Base-by-base conservation (phyloP, 2,113 vertebrate genomes). In the Misgurnus mizolepis region DNA sequence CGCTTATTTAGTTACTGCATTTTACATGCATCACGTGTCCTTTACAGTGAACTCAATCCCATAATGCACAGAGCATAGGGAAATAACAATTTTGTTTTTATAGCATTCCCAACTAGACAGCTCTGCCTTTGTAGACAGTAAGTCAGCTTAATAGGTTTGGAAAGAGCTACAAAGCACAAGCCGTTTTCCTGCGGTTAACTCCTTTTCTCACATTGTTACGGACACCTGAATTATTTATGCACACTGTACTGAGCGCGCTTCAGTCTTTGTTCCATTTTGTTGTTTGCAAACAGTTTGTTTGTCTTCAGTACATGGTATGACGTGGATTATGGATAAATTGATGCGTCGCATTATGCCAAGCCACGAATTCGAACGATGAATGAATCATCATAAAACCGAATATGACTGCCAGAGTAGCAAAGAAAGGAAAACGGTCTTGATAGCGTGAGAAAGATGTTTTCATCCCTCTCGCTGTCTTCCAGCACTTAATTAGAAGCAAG, bases 401-500 rank as follows among this genome's bases (percentile, higher is more conserved):
- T 78, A 68, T 58, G n/a, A 58, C 55, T 60, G 50, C 47, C 64
- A 5, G 15, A 2, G 55, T 0, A 70, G 11, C 2, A 40, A 17
- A 72, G 7, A 12, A 12, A 34, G 41, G 6, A 60, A 41, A 43
- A 18, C 6, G 3, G 6, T 73, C 53, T 72, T 18, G n/a, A 40
- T 8, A 67, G 18, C 3, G 6, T 27, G 53, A 70, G 79, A 71
- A 40, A 64, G 50, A 68, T 56, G 9, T 72, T 40, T 47, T 41
- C 45, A 91, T 91, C 90, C 92, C 93, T 80, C 92, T 88, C 88
- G 89, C 91, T 94, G 91, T 93, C 94, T 93, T 90, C 90, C 75
- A 92, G 89, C 55, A n/a, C 90, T 92, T 95, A 94, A 95, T 95
- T 92, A 94, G 91, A 93, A 91, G 87, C 94, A 91, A 92, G 94